Percentiles rank a stretch among this genome's conserved stretches.
Conservation (phyloP, 2,888 invertebrate species). For the Athripsodes cinereus region DNA sequence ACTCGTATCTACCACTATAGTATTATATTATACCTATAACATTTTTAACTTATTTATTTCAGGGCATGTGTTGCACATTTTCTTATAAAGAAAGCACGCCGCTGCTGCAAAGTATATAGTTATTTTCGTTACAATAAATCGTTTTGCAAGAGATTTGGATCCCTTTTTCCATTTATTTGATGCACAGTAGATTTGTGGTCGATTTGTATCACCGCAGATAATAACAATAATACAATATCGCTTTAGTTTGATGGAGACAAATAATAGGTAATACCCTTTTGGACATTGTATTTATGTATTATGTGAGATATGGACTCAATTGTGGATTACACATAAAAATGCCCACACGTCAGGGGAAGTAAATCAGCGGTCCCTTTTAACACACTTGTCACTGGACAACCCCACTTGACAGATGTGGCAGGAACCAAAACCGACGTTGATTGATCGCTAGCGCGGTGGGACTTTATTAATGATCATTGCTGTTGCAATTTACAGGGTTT, state of each 20-base stretch:
- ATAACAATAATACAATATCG: background rate
- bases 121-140: no score
- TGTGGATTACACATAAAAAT: constrained; percentile 3
- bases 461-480: constrained; percentile 19
- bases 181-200: no score
- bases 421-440: constrained; percentile 21
- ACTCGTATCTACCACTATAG: no score
- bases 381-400: constrained; percentile 22
- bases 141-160: no score
- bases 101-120: no score
- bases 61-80: no score
- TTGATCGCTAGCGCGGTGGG: constrained; percentile 21
- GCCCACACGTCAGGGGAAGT: constrained; percentile 10
- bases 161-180: no score
- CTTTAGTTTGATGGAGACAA: background rate
- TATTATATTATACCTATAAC: no score
- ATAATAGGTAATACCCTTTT: background rate
- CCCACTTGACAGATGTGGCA: constrained; percentile 21
- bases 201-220: background rate
- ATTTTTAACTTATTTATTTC: no score
- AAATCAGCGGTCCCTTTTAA: constrained; percentile 18
- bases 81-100: no score
- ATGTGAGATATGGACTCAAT: background rate
- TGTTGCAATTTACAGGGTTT: background rate
- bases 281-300: background rate